phyloP scores from a whole-genome alignment of 2,888 invertebrate genomes.

The Tinea semifulvella region DNA sequence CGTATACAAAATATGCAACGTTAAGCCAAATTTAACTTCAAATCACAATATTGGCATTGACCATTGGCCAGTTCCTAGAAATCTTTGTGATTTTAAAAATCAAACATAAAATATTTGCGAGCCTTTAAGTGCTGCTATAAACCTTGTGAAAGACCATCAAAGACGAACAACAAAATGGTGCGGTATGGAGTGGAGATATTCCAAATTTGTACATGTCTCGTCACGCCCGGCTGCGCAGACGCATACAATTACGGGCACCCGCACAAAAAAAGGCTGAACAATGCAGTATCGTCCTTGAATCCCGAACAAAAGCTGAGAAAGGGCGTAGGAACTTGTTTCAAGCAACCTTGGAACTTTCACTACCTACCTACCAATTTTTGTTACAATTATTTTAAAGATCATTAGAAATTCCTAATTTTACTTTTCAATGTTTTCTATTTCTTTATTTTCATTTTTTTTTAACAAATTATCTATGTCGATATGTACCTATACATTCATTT shows the following conservation, averaged over 20 bases:
- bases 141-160: conserved; percentile 27
- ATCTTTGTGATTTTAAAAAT: conserved; percentile 22
- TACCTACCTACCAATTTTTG: conserved; percentile 41
- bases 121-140: conserved; percentile 33
- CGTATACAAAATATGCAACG: background rate
- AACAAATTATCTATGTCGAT: no score
- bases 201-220: conserved; percentile 38
- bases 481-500: no score
- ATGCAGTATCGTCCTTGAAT: conserved; percentile 59
- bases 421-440: background rate
- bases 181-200: conserved; percentile 34
- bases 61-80: conserved; percentile 24
- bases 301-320: conserved; percentile 63
- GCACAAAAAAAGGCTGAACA: conserved; percentile 56
- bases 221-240: conserved; percentile 53
- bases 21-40: background rate
- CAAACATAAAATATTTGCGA: conserved; percentile 31
- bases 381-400: conserved; percentile 5
- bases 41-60: conserved; percentile 11
- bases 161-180: conserved; percentile 26
- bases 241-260: conserved; percentile 54
- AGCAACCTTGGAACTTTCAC: conserved; percentile 62
- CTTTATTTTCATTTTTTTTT: no score
- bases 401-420: background rate
- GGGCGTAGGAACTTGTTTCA: conserved; percentile 61